Evolutionary conservation across 2,888 invertebrate genomes (phyloP).

Genomic region (Sesia bembeciformis): DNA sequence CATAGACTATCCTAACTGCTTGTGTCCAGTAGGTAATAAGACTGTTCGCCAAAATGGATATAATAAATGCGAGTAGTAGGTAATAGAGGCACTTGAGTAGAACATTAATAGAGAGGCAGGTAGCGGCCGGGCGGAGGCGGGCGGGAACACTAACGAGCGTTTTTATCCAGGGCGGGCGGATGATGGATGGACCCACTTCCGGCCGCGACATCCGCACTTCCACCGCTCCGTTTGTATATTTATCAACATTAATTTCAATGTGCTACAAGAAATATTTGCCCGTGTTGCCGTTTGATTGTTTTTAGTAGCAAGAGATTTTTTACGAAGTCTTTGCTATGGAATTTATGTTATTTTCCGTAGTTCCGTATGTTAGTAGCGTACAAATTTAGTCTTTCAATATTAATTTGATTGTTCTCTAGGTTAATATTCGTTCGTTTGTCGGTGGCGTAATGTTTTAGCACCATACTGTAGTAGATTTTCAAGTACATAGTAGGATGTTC

Average conservation of each 20-base stretch:
- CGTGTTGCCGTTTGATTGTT: conserved; percentile 18
- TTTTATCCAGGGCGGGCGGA: conserved; percentile 71
- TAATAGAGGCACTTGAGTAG: conserved; percentile 71
- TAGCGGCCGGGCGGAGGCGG: conserved; percentile 31
- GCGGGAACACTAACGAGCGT: conserved; percentile 61
- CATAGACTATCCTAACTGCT: too few relatives aligned
- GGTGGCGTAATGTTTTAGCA: too few relatives aligned
- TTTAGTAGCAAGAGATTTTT: conserved; percentile 6
- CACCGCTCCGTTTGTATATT: conserved; percentile 57
- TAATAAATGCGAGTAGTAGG: conserved; percentile 71
- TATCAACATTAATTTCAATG: conserved; percentile 70
- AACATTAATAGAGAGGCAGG: conserved; percentile 71
- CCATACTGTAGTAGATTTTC: too few relatives aligned
- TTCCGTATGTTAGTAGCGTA: too few relatives aligned
- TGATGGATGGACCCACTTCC: conserved; percentile 69
- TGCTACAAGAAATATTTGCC: conserved; percentile 42
- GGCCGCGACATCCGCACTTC: conserved; percentile 61
- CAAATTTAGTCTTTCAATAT: too few relatives aligned
- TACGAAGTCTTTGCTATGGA: background rate
- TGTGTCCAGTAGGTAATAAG: conserved; percentile 32
- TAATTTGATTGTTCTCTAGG: too few relatives aligned
- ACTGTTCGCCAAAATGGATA: conserved; percentile 71
- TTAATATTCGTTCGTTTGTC: too few relatives aligned
- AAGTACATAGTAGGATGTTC: too few relatives aligned
- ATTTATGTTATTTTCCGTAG: background rate